phyloP scores from a whole-genome alignment of 1,140 invertebrate species.

The Lithobius niger region DNA sequence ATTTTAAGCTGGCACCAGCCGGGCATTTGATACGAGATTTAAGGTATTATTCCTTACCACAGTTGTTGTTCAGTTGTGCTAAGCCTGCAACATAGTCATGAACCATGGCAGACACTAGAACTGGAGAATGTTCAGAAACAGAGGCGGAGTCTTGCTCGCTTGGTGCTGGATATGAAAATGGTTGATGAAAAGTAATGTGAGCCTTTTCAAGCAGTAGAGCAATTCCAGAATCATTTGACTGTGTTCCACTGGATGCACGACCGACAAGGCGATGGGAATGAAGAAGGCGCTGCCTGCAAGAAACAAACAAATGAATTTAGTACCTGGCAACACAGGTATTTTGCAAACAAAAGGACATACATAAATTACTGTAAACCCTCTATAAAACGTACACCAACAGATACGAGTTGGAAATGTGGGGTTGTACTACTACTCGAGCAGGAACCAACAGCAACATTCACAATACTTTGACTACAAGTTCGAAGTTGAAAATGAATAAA shows the following conservation, averaged over 20 bases:
- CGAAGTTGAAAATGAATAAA: too few species aligned
- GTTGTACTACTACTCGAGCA: too few species aligned
- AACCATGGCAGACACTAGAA: constrained; percentile 3
- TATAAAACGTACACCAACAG: too few species aligned
- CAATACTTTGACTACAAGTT: too few species aligned
- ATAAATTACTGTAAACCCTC: too few species aligned
- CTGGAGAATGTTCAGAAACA: constrained; percentile 17
- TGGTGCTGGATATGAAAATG: background rate
- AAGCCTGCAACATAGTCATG: background rate
- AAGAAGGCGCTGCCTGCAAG: constrained; percentile 15
- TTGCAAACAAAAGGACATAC: too few species aligned
- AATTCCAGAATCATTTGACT: constrained; percentile 25
- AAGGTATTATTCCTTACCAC: too few species aligned
- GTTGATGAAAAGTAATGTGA: constrained; percentile 16
- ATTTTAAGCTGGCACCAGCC: too few species aligned
- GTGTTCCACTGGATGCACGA: constrained; percentile 13
- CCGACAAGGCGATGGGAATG: constrained; percentile 8
- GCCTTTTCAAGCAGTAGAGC: constrained; percentile 23
- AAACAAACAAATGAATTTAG: background rate
- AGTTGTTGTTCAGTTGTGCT: background rate
- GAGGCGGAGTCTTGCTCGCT: constrained; percentile 12
- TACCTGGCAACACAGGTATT: too few species aligned
- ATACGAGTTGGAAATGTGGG: too few species aligned
- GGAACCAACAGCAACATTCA: too few species aligned
- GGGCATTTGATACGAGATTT: too few species aligned